Base-by-base conservation (phyloP, 2,797 vertebrate genomes). In the Petrocephalus schoutedeni region DNA sequence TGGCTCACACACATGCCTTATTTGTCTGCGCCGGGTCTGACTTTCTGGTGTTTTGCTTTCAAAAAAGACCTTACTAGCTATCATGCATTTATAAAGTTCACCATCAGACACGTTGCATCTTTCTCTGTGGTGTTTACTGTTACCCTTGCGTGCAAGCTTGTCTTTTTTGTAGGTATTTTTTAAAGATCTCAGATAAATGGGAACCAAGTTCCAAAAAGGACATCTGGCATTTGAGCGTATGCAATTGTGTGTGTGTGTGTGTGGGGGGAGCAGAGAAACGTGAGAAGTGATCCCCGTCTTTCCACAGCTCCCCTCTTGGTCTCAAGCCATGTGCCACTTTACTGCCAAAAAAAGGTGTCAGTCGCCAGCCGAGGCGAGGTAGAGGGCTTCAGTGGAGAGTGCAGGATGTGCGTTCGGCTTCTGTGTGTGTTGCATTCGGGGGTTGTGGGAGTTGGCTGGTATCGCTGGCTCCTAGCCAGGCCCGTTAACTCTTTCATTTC, bases 271-370 rank as follows among this genome's bases (percentile, higher is more conserved):
- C 93, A 94, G 95, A 95, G 95, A 96, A 88, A 96, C 95, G 94
- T 96, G 95, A 97, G 96, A 96, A 96, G 95, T 95, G 96, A 96
- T 97, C 87, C 51, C 91, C 95, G 96, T 95, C 95, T 96, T 95
- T 96, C 94, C 94, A 93, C 96, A 95, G 96, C 96, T 96, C 95
- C 96, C 95, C 95, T 97, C 95, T 97, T 97, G 97, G 97, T 96
- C 96, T 94, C 92, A 94, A 97, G 96, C 97, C 97, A 97, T 95
- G 96, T 94, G 93, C 93, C 92, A 94, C 96, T 94, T 95, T 94
- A 95, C 96, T 98, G 97, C 97, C 98, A 99, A 97, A 95, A 96
- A 94, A 97, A 97, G 96, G 97, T 98, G 98, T 97, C 97, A 97
- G 97, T 97, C 96, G 96, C 95, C 95, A 95, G 94, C 95, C 91